Conservation (phyloP, 2,888 invertebrate genomes). For the Ellobium chinense region DNA sequence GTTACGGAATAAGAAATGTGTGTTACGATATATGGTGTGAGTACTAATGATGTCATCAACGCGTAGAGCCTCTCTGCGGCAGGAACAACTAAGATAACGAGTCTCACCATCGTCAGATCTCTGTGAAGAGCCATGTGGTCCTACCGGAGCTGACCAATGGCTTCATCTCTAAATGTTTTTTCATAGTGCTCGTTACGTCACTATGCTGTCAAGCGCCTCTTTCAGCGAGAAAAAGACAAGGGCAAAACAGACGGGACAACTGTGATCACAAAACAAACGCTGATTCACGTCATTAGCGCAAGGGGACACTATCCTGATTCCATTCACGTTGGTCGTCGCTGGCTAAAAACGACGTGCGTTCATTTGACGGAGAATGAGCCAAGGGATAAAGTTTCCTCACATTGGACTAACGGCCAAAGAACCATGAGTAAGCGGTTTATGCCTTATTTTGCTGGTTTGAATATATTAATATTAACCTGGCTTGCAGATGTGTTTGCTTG, state of each 20-base stretch:
- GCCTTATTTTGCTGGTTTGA: too few relatives aligned
- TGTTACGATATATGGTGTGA: too few relatives aligned
- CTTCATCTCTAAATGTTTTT: too few relatives aligned
- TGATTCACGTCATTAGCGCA: conserved; percentile 1
- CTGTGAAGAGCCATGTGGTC: too few relatives aligned
- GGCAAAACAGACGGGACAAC: background rate
- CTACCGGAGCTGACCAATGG: too few relatives aligned
- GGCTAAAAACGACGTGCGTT: background rate
- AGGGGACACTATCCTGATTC: background rate
- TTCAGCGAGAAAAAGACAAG: background rate
- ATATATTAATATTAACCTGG: too few relatives aligned
- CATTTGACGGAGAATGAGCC: background rate
- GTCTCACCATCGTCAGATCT: too few relatives aligned
- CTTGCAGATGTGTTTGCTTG: too few relatives aligned
- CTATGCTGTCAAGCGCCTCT: background rate
- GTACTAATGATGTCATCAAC: too few relatives aligned
- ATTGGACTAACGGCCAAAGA: background rate
- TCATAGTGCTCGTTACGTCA: background rate
- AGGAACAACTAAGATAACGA: too few relatives aligned
- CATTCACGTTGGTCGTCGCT: background rate
- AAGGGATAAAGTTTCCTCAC: background rate
- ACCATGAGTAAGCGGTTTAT: conserved; percentile 24
- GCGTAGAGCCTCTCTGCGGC: too few relatives aligned
- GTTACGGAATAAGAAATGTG: too few relatives aligned
- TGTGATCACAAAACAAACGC: conserved; percentile 8